Evolutionary conservation across 1,140 invertebrate species (phyloP).

Genomic region (Drosophila novamexicana): DNA sequence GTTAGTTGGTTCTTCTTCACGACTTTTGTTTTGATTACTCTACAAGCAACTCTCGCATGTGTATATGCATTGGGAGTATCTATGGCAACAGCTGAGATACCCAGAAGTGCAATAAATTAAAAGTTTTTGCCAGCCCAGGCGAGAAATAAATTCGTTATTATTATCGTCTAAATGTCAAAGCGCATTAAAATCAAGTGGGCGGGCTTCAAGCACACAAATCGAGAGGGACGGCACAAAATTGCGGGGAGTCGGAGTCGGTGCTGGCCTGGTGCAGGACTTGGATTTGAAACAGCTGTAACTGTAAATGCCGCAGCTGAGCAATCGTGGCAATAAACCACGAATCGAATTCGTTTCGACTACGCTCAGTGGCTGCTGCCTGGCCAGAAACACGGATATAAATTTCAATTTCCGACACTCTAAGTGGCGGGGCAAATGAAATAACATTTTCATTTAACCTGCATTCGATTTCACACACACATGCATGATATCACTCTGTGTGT

Average conservation of each 20-base stretch:
- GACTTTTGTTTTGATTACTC: not conserved
- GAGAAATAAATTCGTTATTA: constrained; percentile 76
- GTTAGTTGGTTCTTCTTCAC: too few relatives aligned
- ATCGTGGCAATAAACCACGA: constrained; percentile 80
- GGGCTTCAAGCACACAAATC: not conserved
- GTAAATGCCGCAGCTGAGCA: constrained; percentile 69
- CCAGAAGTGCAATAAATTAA: constrained; percentile 68
- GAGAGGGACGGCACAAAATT: not conserved
- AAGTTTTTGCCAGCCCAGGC: constrained; percentile 47
- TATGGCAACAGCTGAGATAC: constrained; percentile 59
- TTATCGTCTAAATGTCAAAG: constrained; percentile 78
- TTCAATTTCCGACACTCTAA: constrained; percentile 84
- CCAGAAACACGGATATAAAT: constrained; percentile 84
- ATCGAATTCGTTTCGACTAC: constrained; percentile 67
- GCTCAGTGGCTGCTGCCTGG: constrained; percentile 29
- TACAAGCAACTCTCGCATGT: constrained; percentile 4
- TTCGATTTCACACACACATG: constrained; percentile 64
- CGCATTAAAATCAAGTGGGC: constrained; percentile 66
- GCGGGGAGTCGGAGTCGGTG: not conserved
- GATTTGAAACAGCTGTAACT: constrained; percentile 33
- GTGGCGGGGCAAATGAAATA: constrained; percentile 84
- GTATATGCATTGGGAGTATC: constrained; percentile 32
- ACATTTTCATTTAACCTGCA: constrained; percentile 84
- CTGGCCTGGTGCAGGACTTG: not conserved
- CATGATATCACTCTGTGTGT: constrained; percentile 22